Evolutionary conservation across 2,113 vertebrate species (phyloP).

Genomic region (Dicrurus megarhynchus): DNA sequence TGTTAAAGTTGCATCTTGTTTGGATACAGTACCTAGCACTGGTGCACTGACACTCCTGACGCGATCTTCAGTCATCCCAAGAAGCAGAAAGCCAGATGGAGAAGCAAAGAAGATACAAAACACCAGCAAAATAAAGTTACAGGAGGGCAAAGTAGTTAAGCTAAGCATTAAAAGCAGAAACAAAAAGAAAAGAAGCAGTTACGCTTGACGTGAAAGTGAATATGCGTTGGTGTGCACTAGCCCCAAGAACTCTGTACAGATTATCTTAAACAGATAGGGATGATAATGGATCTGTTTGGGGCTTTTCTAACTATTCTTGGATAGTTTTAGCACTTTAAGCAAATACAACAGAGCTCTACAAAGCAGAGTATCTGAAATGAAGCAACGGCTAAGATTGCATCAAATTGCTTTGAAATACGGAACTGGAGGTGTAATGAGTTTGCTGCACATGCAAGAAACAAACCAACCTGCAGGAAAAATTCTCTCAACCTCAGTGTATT

Average conservation of each 20-base stretch:
- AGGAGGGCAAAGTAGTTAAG: conserved; percentile 70
- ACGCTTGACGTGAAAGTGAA: not conserved
- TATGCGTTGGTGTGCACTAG: not conserved
- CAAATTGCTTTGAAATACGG: not conserved
- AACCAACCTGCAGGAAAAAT: not conserved
- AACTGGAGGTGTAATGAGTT: not conserved
- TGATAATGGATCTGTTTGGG: not conserved
- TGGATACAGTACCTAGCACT: conserved; percentile 88
- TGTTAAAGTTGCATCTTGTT: conserved; percentile 37
- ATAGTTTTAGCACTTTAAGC: not conserved
- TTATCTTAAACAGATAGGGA: not conserved
- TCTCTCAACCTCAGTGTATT: not conserved
- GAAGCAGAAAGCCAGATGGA: conserved; percentile 79
- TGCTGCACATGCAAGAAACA: not conserved
- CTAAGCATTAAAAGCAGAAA: conserved; percentile 66
- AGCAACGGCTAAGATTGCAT: not conserved
- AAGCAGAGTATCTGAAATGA: not conserved
- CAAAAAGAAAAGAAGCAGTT: conserved; percentile 53
- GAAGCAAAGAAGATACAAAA: conserved; percentile 74
- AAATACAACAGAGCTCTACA: not conserved
- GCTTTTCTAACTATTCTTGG: not conserved
- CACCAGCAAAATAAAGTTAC: conserved; percentile 79
- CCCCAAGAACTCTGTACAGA: not conserved
- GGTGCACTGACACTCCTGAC: conserved; percentile 94
- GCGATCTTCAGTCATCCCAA: conserved; percentile 86